Evolutionary conservation across 1,140 invertebrate species (phyloP).

Genomic region (Oncopodura yosiiana): DNA sequence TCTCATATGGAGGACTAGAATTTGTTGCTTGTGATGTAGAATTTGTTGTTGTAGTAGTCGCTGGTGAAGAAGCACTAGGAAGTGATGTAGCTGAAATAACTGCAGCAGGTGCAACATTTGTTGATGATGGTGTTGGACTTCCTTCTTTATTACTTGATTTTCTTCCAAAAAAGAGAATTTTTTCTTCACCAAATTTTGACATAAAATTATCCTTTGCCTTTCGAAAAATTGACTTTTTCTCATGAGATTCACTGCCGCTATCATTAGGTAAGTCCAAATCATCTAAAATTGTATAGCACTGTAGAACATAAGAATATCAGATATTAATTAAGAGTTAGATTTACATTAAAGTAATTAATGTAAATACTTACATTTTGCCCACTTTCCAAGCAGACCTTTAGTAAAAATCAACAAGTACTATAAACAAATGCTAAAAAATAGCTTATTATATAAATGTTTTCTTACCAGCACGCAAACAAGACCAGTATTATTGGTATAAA

Average conservation of each 20-base stretch:
- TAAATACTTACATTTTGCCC: conserved; percentile 31
- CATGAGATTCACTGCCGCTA: conserved; percentile 10
- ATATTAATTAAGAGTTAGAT: too few relatives aligned
- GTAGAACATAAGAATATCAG: too few relatives aligned
- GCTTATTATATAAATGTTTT: background rate
- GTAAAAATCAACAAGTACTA: background rate
- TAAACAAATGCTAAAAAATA: background rate
- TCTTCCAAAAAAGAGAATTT: conserved; percentile 29
- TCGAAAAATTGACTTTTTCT: conserved; percentile 33
- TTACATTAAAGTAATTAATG: too few relatives aligned
- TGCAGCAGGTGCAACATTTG: background rate
- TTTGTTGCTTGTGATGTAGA: background rate
- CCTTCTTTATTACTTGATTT: conserved; percentile 18
- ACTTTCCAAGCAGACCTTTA: conserved; percentile 32
- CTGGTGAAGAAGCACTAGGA: background rate
- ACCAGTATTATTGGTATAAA: conserved; percentile 26
- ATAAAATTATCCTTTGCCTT: conserved; percentile 34
- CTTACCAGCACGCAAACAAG: conserved; percentile 28
- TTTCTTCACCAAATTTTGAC: conserved; percentile 28
- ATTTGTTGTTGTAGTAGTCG: conserved; percentile 1
- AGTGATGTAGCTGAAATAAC: background rate
- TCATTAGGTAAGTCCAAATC: conserved; percentile 27
- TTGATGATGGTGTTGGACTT: conserved; percentile 2
- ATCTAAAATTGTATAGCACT: conserved; percentile 27
- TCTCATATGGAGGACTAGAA: too few relatives aligned